A percentile compares a stretch with the other conserved stretches of the same genome.
Evolutionary conservation across 1,140 invertebrate genomes (phyloP).

Genomic region (Macrotrachela quadricornifera): DNA sequence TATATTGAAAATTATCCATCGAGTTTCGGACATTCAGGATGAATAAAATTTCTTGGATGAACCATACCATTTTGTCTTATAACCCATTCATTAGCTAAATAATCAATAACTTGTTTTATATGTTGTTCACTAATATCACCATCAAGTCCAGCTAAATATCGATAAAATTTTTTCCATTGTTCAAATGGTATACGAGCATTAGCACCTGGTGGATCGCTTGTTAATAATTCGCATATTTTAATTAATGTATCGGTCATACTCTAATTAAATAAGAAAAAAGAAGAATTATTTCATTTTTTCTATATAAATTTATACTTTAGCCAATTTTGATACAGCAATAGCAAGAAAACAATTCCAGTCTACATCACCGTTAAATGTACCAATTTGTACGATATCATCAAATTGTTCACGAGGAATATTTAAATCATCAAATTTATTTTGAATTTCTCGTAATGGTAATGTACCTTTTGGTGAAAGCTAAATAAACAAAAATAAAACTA

Average conservation of each 20-base stretch:
- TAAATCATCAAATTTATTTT: slow-evolving; percentile 43
- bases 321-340: slow-evolving; percentile 41
- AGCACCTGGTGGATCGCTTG: slow-evolving; percentile 55
- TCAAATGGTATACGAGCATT: slow-evolving; percentile 45
- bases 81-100: slow-evolving; percentile 27
- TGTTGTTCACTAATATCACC: slow-evolving; percentile 31
- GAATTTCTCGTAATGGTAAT: slow-evolving; percentile 25
- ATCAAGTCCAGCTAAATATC: slow-evolving; percentile 45
- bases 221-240: slow-evolving; percentile 52
- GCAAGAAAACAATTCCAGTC: slow-evolving; percentile 45
- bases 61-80: slow-evolving; percentile 27
- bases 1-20: slow-evolving; percentile 7
- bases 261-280: slow-evolving; percentile 25
- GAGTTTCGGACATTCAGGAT: slow-evolving; percentile 22
- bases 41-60: slow-evolving; percentile 27
- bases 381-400: slow-evolving; percentile 40
- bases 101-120: slow-evolving; percentile 21
- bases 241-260: slow-evolving; percentile 54
- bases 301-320: slow-evolving; percentile 26
- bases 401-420: slow-evolving; percentile 38
- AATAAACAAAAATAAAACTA: slow-evolving; percentile 10
- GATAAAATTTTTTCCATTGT: slow-evolving; percentile 44
- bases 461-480: slow-evolving; percentile 31
- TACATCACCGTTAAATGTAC: slow-evolving; percentile 36
- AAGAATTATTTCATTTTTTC: too few species aligned